Conservation (phyloP, 2,113 vertebrate genomes). For the Rhadina sibilatrix region DNA sequence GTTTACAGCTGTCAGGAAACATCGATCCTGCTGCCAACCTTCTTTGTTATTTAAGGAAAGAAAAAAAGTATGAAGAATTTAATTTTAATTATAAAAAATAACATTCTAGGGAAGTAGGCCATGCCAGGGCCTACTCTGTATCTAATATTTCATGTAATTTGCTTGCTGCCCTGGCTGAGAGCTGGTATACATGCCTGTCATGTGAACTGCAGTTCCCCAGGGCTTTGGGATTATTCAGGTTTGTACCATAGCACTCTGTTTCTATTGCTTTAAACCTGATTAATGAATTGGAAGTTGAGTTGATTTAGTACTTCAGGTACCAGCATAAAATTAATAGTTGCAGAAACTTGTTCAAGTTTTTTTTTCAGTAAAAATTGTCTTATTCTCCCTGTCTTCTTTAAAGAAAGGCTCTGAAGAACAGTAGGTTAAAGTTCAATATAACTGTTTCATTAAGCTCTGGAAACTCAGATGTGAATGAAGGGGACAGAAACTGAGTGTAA, state of each 20-base stretch:
- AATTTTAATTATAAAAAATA: slow-evolving; percentile 45
- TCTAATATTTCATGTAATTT: slow-evolving; percentile 23
- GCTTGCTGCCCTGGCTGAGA: not conserved
- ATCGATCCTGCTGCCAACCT: not conserved
- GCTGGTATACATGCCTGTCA: not conserved
- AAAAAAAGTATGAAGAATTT: slow-evolving; percentile 36
- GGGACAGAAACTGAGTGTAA: not conserved
- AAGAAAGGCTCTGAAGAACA: not conserved
- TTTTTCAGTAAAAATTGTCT: not conserved
- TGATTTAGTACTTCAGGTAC: slow-evolving; percentile 30
- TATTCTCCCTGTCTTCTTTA: not conserved
- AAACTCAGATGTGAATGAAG: not conserved
- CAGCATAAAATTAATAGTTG: slow-evolving; percentile 10
- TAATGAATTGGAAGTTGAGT: slow-evolving; percentile 13
- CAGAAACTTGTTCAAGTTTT: not conserved
- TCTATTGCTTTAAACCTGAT: slow-evolving; percentile 44
- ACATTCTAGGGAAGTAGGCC: not conserved
- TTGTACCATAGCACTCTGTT: slow-evolving; percentile 14
- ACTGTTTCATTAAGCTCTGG: not conserved
- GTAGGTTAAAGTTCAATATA: not conserved
- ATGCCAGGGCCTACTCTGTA: not conserved
- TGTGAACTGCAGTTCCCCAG: not conserved
- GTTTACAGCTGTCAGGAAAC: slow-evolving; percentile 33
- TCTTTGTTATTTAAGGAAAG: slow-evolving; percentile 4
- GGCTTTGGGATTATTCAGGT: slow-evolving; percentile 43